Base-by-base conservation (phyloP, 2,113 vertebrate genomes). In the Hydropotes inermis region DNA sequence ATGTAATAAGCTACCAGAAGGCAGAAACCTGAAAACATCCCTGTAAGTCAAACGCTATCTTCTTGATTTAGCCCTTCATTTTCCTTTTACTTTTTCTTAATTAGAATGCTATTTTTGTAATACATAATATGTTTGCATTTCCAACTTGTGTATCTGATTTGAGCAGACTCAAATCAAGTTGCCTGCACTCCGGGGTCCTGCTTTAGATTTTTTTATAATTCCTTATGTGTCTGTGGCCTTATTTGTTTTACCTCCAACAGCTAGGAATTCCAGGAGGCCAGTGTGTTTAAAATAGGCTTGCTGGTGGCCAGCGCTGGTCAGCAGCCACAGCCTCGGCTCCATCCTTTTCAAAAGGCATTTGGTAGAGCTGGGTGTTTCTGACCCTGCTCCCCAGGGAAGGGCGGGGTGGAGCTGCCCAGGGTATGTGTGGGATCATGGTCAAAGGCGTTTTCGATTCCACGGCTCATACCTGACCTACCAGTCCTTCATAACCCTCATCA, bases 401-500 rank as follows among this genome's bases (percentile, higher is more conserved):
- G 8, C 8, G 6, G 14, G 1, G 4, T 91, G 30, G 16, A 28
- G 13, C 67, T n/a, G 16, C 4, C 83, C 36, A 5, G 5, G 1
- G 12, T 12, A 12, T 1, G 11, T 13, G 21, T 45, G n/a, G 15
- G 1, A 14, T 45, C 55, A 27, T 0, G 3, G 28, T 27, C 25
- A n/a, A 81, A 84, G 57, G 52, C 21, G 3, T 45, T 79, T 90
- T 33, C 39, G 17, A 50, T 28, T 39, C 27, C 8, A 14, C 0
- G 1, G 30, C 9, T 60, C 82, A 36, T 3, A 61, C 33, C 43
- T 93, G 45, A 28, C n/a, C 47, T 74, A 1, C 6, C 6, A 39
- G 14, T 30, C 7, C 16, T 23, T 12, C 23, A 54, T 1, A 10
- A 30, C 15, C 4, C 17, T 23, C 1, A 70, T 39, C 30, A 7